These are phyloP conservation scores for Synanthedon vespiformis DNA, from an alignment of 2,888 invertebrate genomes.

Conservation along the genomic window DNA sequence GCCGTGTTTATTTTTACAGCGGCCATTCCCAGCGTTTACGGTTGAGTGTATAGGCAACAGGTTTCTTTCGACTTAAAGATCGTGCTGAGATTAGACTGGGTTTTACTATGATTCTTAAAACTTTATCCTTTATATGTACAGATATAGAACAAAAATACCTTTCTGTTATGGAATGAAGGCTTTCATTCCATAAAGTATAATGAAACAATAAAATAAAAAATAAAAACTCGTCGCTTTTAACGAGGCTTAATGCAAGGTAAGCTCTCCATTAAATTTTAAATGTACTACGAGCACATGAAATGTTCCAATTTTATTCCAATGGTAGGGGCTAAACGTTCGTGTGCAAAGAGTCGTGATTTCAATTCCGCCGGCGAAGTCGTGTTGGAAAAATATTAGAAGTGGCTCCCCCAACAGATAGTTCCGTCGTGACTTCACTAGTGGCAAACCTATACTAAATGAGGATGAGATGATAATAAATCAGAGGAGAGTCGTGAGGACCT, in stretches of 20 bases:
- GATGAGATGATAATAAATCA: no score
- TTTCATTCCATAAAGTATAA: no score
- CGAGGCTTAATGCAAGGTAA: no score
- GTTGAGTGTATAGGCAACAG: slow-evolving; percentile 9
- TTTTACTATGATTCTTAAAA: no score
- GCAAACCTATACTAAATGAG: background rate
- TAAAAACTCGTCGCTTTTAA: no score
- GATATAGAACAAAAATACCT: no score
- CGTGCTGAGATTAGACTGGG: no score
- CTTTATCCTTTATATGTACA: no score
- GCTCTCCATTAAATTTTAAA: no score
- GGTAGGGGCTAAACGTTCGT: slow-evolving; percentile 7
- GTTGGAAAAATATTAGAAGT: slow-evolving; percentile 16
- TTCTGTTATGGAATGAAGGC: no score
- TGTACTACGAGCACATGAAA: no score
- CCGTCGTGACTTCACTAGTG: background rate
- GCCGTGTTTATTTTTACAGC: slow-evolving; percentile 11
- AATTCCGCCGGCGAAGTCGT: slow-evolving; percentile 14
- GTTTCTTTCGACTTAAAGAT: slow-evolving; percentile 8
- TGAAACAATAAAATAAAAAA: no score
- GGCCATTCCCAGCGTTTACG: slow-evolving; percentile 9
- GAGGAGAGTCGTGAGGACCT: background rate
- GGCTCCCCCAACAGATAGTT: background rate
- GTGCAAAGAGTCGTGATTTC: slow-evolving; percentile 18
- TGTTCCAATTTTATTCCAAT: background rate